Evolutionary conservation across 2,797 vertebrate species (phyloP), one percentile per base, ranked within the genome.

Genomic region (Orientallactaga sibirica): DNA sequence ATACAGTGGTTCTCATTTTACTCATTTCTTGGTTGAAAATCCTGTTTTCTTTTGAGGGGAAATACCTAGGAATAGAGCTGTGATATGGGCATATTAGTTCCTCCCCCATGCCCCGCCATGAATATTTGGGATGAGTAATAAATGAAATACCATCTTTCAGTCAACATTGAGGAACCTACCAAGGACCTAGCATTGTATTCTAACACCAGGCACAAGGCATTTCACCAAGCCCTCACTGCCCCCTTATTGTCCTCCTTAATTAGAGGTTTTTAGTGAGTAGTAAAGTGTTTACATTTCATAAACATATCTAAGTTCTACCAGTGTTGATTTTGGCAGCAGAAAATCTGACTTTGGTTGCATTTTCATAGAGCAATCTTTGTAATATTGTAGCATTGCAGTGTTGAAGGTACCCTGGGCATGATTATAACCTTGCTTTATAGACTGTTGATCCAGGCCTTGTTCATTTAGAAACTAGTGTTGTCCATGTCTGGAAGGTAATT

Each of bases 321-420:
- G 0, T 55, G 55, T 84, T 76, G 79, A 62, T 73, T 87, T 91
- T 87, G 73, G 37, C n/a, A 41, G 61, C 55, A 64, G 43, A 24
- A 86, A 86, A 90, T 68, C 52, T 91, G 43, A 27, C 37, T 70
- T 73, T 88, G 83, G 33, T 52, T 95, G 67, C n/a, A 4, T 85
- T 88, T 89, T 88, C 43, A 20, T 74, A 76, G 75, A 88, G 82
- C 88, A 90, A 20, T 80, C 62, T 78, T 87, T 79, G 16, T 29
- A 58, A 2, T 77, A 24, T 29, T 11, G 1, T 19, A 91, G 90
- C n/a, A 76, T 33, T 87, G 61, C 48, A 61, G 3, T 85, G 52
- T 85, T 64, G 52, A 84, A 43, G 58, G 66, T 25, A 48, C 55
- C 29, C 37, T 77, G n/a, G 33, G 33, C 25, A 7, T 55, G 29